Evolutionary conservation across 1,140 invertebrate genomes (phyloP).

Genomic region (Telenomus remus): DNA sequence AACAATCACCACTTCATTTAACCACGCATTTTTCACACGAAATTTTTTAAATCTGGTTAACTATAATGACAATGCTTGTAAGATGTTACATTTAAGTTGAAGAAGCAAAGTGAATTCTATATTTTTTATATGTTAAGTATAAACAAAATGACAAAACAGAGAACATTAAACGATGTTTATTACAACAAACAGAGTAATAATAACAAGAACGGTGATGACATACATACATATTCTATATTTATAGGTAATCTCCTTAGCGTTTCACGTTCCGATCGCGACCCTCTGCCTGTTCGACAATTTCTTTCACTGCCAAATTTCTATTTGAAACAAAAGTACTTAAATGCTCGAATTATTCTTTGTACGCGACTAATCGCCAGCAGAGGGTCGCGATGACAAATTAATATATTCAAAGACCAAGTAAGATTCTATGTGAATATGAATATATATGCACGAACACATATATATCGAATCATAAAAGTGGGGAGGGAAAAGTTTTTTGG

Average conservation of each 20-base stretch:
- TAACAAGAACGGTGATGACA: constrained; percentile 63
- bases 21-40: constrained; percentile 12
- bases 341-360: no score
- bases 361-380: no score
- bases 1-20: constrained; percentile 6
- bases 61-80: constrained; percentile 60
- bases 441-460: constrained; percentile 37
- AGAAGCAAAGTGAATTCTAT: constrained; percentile 73
- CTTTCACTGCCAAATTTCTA: no score
- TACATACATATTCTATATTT: constrained; percentile 73
- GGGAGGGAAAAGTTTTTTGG: constrained; percentile 24
- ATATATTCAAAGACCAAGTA: constrained; percentile 52
- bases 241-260: constrained; percentile 71
- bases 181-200: constrained; percentile 55
- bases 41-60: constrained; percentile 55
- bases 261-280: constrained; percentile 65
- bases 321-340: no score
- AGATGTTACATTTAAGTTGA: constrained; percentile 73
- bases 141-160: constrained; percentile 55
- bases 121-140: constrained; percentile 75
- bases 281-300: no score
- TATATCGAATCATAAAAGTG: constrained; percentile 41
- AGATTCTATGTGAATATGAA: constrained; percentile 35
- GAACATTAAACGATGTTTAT: constrained; percentile 25
- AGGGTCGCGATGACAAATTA: constrained; percentile 25